These are phyloP conservation scores for Synanthedon andrenaeformis DNA, from an alignment of 2,888 invertebrate genomes.

Conservation along the genomic window DNA sequence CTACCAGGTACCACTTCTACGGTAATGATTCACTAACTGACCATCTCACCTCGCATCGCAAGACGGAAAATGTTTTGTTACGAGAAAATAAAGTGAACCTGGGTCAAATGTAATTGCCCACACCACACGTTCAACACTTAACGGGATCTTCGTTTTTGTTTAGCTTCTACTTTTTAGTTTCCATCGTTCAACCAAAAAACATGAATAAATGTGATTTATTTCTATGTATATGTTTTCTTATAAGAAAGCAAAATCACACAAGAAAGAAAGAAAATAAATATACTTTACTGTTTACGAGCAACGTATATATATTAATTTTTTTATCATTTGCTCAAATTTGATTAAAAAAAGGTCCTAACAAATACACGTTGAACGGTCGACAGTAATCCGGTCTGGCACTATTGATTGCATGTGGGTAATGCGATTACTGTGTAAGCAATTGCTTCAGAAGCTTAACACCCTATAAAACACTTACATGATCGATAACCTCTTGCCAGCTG, in stretches of 20 bases:
- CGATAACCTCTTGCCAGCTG: conserved; percentile 1
- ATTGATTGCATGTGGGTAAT: conserved; percentile 45
- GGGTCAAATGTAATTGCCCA: conserved; percentile 20
- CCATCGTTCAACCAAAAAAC: no score
- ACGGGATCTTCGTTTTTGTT: background rate
- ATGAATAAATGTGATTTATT: no score
- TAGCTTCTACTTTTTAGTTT: no score
- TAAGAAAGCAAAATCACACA: no score
- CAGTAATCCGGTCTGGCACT: conserved; percentile 38
- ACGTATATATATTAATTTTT: no score
- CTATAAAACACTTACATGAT: conserved; percentile 11
- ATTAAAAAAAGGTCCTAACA: background rate
- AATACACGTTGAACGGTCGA: conserved; percentile 9
- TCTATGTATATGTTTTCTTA: no score
- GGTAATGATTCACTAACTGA: no score
- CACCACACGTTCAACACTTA: conserved; percentile 10
- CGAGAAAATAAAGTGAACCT: conserved; percentile 7
- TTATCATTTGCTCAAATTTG: no score
- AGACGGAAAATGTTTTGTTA: background rate
- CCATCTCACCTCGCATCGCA: no score
- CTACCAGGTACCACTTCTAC: no score
- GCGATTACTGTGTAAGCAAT: conserved; percentile 44
- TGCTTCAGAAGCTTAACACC: conserved; percentile 26
- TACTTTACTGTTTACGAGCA: no score
- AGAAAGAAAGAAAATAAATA: no score